Conservation (phyloP, 2,113 vertebrate genomes). For the Alaudala cheleensis region DNA sequence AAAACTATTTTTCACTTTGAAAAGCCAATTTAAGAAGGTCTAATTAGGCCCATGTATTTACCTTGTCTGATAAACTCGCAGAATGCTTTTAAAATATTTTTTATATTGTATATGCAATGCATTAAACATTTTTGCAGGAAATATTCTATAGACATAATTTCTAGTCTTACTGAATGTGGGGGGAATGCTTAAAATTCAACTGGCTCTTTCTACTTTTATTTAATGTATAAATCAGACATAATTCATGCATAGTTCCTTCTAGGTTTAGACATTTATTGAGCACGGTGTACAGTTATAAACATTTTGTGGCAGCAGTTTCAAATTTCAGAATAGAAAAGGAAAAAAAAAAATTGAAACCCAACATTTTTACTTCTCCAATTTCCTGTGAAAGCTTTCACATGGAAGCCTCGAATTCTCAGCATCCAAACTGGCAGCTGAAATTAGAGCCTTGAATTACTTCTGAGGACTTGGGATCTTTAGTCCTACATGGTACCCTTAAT, state of each 20-base stretch:
- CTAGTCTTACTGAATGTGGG: neutral
- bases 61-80: neutral
- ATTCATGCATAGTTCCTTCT: constrained; percentile 36
- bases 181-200: constrained; percentile 35
- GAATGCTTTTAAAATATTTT: neutral
- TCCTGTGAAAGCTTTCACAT: constrained; percentile 19
- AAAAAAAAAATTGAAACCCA: neutral
- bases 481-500: neutral
- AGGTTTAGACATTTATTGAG: constrained; percentile 55
- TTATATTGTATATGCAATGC: neutral
- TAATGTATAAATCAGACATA: constrained; percentile 56
- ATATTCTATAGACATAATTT: neutral
- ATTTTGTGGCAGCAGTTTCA: constrained; percentile 51
- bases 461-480: neutral
- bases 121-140: neutral
- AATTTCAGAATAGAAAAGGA: constrained; percentile 14
- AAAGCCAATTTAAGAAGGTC: neutral
- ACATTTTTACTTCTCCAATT: constrained; percentile 34
- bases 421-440: constrained; percentile 3
- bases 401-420: neutral
- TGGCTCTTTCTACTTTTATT: constrained; percentile 52
- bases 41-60: neutral
- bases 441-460: neutral
- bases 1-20: neutral
- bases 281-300: constrained; percentile 21